Evolutionary conservation across 2,113 vertebrate genomes (phyloP), one percentile per base, ranked within the genome.

Genomic region (Saimiri boliviensis): DNA sequence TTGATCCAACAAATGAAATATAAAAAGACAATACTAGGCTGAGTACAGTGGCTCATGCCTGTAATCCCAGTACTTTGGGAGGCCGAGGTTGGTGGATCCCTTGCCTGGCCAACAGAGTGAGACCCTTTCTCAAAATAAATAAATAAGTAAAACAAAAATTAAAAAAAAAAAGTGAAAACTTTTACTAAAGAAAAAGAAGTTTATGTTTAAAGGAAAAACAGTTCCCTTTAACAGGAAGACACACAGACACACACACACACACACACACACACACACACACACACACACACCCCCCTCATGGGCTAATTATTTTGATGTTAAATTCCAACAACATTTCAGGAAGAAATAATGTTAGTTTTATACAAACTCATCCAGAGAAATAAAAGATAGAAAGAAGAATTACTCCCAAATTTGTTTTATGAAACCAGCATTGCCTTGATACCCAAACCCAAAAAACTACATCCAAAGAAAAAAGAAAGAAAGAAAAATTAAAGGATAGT

Each of bases 291-390:
- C 3, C 47, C 60, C 25, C 19, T 82, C 35, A 45, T 37, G 32
- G 23, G 45, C 56, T 76, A 89, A 81, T n/a, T 94, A 90, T 91
- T 91, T 91, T 52, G 84, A 25, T 40, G 27, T 86, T 71, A 86
- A 79, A 95, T 70, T 25, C 23, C 81, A 92, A 32, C 8, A 49
- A 42, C 20, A 58, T 79, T 80, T n/a, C 58, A 49, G 14, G 42
- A 86, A 79, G 58, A 58, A 95, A 70, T 47, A 21, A 70, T 35
- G 25, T 52, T 63, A 21, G 20, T 86, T 58, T 80, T 60, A 91
- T 35, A 47, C 6, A 17, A 79, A 58, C 79, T 77, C 73, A 49
- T 40, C n/a, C 71, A 86, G 40, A 80, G 40, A 86, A 91, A 79
- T 47, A 58, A 63, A 70, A 47, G 56, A 68, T 20, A n/a, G 80